These are phyloP conservation scores for Sphenodon punctatus DNA, from an alignment of 2,797 vertebrate genomes.

Conservation along the genomic window DNA sequence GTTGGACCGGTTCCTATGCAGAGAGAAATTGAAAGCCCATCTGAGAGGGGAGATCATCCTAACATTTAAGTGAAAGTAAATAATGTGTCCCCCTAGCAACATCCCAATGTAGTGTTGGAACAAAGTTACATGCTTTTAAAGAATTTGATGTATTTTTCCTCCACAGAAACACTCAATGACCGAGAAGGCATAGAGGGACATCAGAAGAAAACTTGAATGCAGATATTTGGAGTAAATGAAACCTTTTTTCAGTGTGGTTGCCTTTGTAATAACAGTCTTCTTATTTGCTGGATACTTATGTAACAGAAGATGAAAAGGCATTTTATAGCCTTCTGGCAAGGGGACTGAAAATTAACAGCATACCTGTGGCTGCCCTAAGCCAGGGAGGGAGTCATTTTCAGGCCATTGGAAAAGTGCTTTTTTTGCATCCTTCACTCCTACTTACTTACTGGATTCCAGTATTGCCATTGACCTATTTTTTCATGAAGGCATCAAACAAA, in stretches of 20 bases:
- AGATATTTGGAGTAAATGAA: conserved; percentile 61
- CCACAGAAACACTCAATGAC: conserved; percentile 8
- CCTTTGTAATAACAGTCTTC: conserved; percentile 70
- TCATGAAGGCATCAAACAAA: neutral
- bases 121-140: conserved; percentile 2
- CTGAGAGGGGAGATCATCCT: neutral
- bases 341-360: conserved; percentile 54
- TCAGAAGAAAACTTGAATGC: conserved; percentile 58
- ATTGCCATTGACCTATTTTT: conserved; percentile 23
- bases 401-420: conserved; percentile 65
- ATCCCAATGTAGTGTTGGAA: neutral
- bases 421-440: conserved; percentile 41
- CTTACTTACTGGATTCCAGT: neutral
- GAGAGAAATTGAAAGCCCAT: neutral
- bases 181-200: conserved; percentile 50
- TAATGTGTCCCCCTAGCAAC: neutral
- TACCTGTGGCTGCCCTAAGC: conserved; percentile 64
- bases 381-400: conserved; percentile 58
- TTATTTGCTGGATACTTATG: conserved; percentile 66
- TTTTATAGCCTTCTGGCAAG: conserved; percentile 67
- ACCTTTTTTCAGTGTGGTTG: conserved; percentile 46
- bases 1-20: neutral
- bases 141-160: conserved; percentile 1
- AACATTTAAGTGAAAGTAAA: neutral
- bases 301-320: conserved; percentile 73